Evolutionary conservation across 2,797 vertebrate genomes (phyloP), one percentile per base, ranked within the genome.

Genomic region (Gymnodraco acuticeps): DNA sequence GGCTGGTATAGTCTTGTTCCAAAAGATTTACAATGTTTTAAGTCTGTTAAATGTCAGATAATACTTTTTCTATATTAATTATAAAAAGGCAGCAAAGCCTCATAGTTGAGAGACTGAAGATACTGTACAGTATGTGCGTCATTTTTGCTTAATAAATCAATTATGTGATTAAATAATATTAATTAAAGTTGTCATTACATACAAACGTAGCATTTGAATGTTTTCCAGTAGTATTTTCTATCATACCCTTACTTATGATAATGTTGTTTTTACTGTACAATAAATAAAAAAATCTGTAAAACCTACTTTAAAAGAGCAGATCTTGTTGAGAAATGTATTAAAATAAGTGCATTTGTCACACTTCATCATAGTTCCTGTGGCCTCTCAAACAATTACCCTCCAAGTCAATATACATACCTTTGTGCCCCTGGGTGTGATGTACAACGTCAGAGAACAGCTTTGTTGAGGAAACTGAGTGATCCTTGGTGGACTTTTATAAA

Each of bases 391-490:
- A 27, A 23, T 27, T 27, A 27, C 23, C 41, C 62, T 73, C 43
- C 64, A 75, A 75, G 54, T 66, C 5, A 55, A 52, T 61, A 62
- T 63, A 65, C 77, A 78, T 83, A 64, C 48, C 17, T 64, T 4
- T 13, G 19, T 62, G 16, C 72, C 48, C 55, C 27, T 12, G 56
- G 63, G 75, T 60, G 70, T 0, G 8, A 66, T 76, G 19, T 23
- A 43, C 9, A 55, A 48, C 1, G 12, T 76, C 70, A 72, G 60
- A 53, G n/a, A 71, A 56, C 69, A 53, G 67, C 55, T 64, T 66
- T 60, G 51, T 27, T 56, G n/a, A 71, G 75, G 75, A 83, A 82
- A 78, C 45, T 41, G 42, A 69, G 13, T 66, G 73, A 73, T 81
- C 50, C 53, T 68, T 55, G 14, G 46, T 75, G 70, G 41, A 56